Conservation (phyloP, 2,113 vertebrate species). For the Odontesthes bonariensis region DNA sequence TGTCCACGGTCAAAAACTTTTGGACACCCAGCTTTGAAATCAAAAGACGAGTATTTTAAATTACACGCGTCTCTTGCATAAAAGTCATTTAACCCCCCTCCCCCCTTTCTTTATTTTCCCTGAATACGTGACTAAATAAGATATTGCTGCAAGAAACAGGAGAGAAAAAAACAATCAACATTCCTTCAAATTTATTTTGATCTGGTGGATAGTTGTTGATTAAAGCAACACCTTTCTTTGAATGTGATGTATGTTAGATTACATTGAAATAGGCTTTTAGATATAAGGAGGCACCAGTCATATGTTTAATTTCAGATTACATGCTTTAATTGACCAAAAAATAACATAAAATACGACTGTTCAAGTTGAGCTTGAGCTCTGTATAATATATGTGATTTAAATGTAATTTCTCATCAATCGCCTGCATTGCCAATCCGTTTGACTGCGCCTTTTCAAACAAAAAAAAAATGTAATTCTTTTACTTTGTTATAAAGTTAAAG, state of each 20-base stretch:
- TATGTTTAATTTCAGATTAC: not conserved
- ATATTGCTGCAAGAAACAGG: not conserved
- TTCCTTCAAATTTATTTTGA: not conserved
- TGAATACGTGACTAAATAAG: not conserved
- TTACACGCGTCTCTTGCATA: not conserved
- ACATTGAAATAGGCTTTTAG: too few relatives aligned
- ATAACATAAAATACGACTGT: not conserved
- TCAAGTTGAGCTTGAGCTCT: not conserved
- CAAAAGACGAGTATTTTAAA: not conserved
- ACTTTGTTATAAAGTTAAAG: not conserved
- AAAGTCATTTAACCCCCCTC: not conserved
- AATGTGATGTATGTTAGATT: too few relatives aligned
- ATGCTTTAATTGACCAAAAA: not conserved
- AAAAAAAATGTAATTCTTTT: not conserved
- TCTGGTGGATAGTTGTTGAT: too few relatives aligned
- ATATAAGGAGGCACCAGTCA: too few relatives aligned
- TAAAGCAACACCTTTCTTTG: too few relatives aligned
- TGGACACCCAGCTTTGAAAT: not conserved
- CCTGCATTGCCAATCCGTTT: not conserved
- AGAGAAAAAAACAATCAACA: not conserved
- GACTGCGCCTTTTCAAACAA: not conserved
- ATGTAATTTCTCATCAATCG: not conserved
- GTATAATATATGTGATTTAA: not conserved
- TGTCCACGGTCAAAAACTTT: not conserved
- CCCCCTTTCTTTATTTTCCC: not conserved